Percentiles rank a stretch among this genome's conserved stretches.
Evolutionary conservation across 35 echinoderm and acorn worm species (phyloP).

Genomic region (Heliocidaris erythrogramma): DNA sequence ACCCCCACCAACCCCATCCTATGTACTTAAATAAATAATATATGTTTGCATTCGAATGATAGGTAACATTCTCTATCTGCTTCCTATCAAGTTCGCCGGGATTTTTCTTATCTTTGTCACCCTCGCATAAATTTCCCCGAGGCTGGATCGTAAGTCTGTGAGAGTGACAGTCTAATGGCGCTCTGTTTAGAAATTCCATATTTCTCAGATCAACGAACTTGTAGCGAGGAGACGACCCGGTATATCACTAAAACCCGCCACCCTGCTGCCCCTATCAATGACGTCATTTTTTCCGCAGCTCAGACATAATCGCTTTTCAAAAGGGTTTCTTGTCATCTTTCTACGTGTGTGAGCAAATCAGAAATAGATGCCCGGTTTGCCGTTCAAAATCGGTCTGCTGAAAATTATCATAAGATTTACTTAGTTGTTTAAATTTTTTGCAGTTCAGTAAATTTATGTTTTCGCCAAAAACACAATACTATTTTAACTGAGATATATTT

Average conservation of each 20-base stretch:
- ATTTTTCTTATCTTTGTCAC: slow-evolving; percentile 3
- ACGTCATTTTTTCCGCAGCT: background rate
- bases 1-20: background rate
- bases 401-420: no score
- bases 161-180: slow-evolving; percentile 38
- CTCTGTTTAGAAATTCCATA: slow-evolving; percentile 37
- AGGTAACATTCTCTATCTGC: background rate
- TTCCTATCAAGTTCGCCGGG: background rate
- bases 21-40: background rate
- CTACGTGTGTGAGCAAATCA: background rate
- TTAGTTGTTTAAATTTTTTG: no score
- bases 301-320: background rate
- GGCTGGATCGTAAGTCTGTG: background rate
- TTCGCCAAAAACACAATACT: no score
- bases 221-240: background rate
- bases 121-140: slow-evolving; percentile 26
- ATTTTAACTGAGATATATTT: no score
- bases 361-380: no score
- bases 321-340: background rate
- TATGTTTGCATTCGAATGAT: background rate
- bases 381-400: no score
- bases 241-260: background rate
- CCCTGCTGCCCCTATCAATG: background rate
- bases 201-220: slow-evolving; percentile 38
- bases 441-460: no score